These are phyloP conservation scores for Tenebrosternarchus preto DNA, from an alignment of 2,113 vertebrate species.

Conservation along the genomic window DNA sequence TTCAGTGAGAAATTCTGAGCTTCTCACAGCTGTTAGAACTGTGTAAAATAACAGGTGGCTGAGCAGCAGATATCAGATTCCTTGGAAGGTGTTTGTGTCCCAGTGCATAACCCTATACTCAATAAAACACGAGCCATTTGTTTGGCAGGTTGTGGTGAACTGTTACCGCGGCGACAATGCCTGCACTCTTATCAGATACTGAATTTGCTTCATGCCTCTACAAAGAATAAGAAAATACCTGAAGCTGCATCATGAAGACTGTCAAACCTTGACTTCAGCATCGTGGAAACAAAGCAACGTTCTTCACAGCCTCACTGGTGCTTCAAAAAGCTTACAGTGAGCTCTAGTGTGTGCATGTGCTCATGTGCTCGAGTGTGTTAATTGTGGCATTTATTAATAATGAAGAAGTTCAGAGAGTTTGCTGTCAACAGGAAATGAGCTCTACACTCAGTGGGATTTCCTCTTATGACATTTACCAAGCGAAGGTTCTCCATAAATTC, in stretches of 20 bases:
- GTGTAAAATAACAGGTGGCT: too few species aligned
- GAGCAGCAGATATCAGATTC: background rate
- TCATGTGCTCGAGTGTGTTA: conserved; percentile 11
- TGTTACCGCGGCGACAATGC: conserved; percentile 2
- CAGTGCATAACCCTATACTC: background rate
- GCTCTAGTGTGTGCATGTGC: background rate
- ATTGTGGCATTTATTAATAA: conserved; percentile 57
- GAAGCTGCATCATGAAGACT: background rate
- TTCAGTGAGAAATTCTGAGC: too few species aligned
- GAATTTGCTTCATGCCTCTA: background rate
- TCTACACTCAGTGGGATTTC: conserved; percentile 50
- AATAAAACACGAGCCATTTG: background rate
- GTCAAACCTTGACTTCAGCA: background rate
- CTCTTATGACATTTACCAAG: conserved; percentile 50
- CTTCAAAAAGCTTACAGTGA: background rate
- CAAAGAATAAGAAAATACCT: background rate
- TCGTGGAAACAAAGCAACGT: background rate
- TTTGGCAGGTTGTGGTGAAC: background rate
- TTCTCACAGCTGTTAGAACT: too few species aligned
- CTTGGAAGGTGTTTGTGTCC: background rate
- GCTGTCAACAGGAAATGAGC: conserved; percentile 52
- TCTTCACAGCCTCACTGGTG: background rate
- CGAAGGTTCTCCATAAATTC: conserved; percentile 32
- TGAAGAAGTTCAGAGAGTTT: conserved; percentile 41
- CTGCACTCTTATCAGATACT: background rate